Evolutionary conservation across 2,888 invertebrate genomes (phyloP).

Genomic region (Chromoteleia sp.): DNA sequence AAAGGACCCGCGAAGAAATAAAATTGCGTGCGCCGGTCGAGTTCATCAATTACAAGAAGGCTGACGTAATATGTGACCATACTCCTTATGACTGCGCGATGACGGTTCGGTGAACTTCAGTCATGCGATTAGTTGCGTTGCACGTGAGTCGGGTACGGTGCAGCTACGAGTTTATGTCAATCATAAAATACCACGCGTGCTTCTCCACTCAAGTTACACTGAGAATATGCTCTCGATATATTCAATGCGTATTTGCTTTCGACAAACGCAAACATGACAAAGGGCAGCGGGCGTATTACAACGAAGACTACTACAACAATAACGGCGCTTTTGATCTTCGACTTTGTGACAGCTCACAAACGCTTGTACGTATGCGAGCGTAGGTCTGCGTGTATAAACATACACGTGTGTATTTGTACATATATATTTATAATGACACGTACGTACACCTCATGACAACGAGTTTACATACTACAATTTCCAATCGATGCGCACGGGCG

Average conservation of each 20-base stretch:
- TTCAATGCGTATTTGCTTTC: constrained; percentile 73
- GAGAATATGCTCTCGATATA: constrained; percentile 54
- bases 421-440: not conserved
- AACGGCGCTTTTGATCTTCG: constrained; percentile 64
- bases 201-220: constrained; percentile 55
- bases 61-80: constrained; percentile 36
- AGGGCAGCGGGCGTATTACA: constrained; percentile 43
- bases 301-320: constrained; percentile 55
- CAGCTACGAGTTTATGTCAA: constrained; percentile 53
- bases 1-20: constrained; percentile 1
- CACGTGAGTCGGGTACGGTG: constrained; percentile 12
- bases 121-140: constrained; percentile 44
- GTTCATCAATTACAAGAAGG: constrained; percentile 37
- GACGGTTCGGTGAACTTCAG: constrained; percentile 46
- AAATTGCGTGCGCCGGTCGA: constrained; percentile 30
- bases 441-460: not conserved
- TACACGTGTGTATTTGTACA: not conserved
- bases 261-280: constrained; percentile 67
- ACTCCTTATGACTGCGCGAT: constrained; percentile 28
- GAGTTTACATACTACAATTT: constrained; percentile 36
- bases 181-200: constrained; percentile 66
- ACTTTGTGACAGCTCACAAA: constrained; percentile 44
- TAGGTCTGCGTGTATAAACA: not conserved
- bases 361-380: not conserved
- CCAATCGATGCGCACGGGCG: constrained; percentile 19